phyloP scores from a whole-genome alignment of 1,140 invertebrate genomes.

The Brachionus plicatilis region DNA sequence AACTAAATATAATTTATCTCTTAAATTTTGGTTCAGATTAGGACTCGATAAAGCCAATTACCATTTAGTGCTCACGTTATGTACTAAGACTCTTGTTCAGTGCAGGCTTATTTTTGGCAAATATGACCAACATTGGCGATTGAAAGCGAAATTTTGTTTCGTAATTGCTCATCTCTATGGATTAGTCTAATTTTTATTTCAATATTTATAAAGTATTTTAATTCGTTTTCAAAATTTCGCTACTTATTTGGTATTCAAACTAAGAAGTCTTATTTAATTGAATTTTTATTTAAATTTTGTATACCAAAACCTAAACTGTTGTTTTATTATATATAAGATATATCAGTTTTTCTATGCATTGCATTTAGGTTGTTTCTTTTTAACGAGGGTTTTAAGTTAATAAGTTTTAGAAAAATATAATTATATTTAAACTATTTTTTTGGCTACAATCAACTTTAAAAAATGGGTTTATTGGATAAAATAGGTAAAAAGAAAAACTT shows the following conservation, averaged over 20 bases:
- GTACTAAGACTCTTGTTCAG: neutral
- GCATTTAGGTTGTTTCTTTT: neutral
- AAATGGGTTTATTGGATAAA: neutral
- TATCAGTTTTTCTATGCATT: neutral
- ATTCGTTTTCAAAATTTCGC: neutral
- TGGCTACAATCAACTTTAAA: neutral
- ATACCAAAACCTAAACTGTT: neutral
- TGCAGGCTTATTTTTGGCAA: neutral
- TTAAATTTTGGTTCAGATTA: neutral
- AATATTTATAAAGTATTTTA: slow-evolving; percentile 35
- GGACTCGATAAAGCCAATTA: neutral
- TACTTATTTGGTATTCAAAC: slow-evolving; percentile 4
- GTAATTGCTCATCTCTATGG: neutral
- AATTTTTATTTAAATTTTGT: slow-evolving; percentile 26
- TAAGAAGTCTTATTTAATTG: neutral
- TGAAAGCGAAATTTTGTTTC: neutral
- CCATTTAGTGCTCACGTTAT: neutral
- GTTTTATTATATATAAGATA: slow-evolving; percentile 17
- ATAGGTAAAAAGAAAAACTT: neutral
- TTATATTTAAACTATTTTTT: slow-evolving; percentile 19
- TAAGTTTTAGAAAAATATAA: slow-evolving; percentile 5
- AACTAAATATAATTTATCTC: neutral
- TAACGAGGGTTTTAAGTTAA: slow-evolving; percentile 16
- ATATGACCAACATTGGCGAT: neutral
- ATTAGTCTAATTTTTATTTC: slow-evolving; percentile 29